These are phyloP conservation scores for Molanna angustata DNA, from an alignment of 2,888 invertebrate species.

Conservation along the genomic window DNA sequence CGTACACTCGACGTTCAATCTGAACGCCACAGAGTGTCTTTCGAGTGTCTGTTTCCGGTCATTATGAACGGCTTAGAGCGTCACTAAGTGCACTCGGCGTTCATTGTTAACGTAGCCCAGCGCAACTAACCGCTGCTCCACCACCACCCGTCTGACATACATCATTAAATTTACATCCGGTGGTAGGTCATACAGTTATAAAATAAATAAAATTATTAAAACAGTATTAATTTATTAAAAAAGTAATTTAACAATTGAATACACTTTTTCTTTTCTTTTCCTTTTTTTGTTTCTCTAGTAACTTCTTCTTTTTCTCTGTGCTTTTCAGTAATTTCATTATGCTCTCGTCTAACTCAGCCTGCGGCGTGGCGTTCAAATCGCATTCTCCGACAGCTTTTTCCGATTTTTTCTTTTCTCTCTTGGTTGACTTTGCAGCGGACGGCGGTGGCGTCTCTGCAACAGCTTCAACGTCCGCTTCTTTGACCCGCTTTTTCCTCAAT, in stretches of 20 bases:
- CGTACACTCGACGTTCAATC: no score
- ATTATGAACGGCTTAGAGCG: no score
- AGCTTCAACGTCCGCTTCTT: conserved; percentile 1
- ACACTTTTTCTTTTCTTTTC: conserved; percentile 50
- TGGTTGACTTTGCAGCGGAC: conserved; percentile 1
- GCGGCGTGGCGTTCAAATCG: not conserved
- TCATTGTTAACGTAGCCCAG: no score
- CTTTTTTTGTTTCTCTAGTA: conserved; percentile 43
- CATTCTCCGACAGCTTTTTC: not conserved
- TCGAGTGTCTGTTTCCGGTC: no score
- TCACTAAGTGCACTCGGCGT: no score
- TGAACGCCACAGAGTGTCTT: no score
- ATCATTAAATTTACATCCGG: no score
- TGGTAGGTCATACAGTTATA: no score
- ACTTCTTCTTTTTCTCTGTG: conserved; percentile 48
- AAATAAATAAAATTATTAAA: no score
- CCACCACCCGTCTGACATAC: no score
- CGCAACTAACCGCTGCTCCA: no score
- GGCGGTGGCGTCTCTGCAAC: conserved; percentile 2
- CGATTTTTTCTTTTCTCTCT: conserved; percentile 1
- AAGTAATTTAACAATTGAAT: conserved; percentile 43
- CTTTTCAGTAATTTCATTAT: conserved; percentile 47
- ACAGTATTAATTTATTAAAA: not conserved
- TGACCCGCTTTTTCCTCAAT: conserved; percentile 9
- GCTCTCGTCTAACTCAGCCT: conserved; percentile 39